phyloP scores from a whole-genome alignment of 2,113 vertebrate species.

The Ailurus styani region DNA sequence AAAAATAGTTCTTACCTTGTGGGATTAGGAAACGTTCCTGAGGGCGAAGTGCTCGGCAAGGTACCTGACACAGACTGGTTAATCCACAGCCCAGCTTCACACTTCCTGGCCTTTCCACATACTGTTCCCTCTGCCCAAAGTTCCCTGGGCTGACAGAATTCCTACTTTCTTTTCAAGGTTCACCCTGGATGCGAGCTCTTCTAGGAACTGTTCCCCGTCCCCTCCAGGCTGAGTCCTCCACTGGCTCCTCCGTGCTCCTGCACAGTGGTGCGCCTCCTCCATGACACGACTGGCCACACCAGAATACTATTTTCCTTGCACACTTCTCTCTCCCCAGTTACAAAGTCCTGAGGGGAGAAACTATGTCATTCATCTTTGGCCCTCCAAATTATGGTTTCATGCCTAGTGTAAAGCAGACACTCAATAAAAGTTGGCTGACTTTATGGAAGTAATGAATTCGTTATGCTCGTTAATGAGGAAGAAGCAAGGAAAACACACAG shows the following conservation, averaged over 20 bases:
- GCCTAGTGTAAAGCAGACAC: background rate
- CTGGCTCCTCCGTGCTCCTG: accelerated
- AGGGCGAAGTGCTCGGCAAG: background rate
- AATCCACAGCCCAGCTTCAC: background rate
- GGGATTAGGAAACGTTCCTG: background rate
- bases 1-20: background rate
- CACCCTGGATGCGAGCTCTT: background rate
- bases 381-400: background rate
- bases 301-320: background rate
- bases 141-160: background rate
- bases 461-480: background rate
- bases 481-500: background rate
- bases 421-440: background rate
- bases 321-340: background rate
- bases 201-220: background rate
- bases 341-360: background rate
- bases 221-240: background rate
- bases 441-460: background rate
- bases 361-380: background rate
- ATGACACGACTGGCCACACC: too few relatives aligned
- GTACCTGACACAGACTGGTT: background rate
- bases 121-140: background rate
- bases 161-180: background rate
- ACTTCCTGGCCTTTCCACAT: background rate
- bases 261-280: background rate